Base-by-base conservation (phyloP, 2,888 invertebrate species). In the Endomychus coccineus region DNA sequence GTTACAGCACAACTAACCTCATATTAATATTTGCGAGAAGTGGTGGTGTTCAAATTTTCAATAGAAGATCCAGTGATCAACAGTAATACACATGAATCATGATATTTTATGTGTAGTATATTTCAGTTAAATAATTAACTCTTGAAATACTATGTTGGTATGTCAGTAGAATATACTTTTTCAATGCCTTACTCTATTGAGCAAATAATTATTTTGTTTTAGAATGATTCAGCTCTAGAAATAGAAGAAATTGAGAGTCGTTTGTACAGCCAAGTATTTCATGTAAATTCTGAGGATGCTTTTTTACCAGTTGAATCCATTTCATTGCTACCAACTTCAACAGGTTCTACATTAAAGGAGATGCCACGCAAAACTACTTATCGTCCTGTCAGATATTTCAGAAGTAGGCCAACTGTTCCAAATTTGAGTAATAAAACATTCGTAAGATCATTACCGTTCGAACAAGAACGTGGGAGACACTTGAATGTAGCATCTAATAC, bases 261-360 rank as follows among this genome's bases (percentile, higher is more conserved):
- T 19, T 48, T 64, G 13, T 63, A 64, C 43, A 57, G 61, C 39
- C 61, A 64, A 51, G 50, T 64, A 10, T 54, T 55, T 43, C 61
- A 64, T 49, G 42, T 44, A 16, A 50, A 27, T 17, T 36, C 29
- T 16, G 42, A 44, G 31, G 46, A 46, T 35, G 27, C 17, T 27
- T 21, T 43, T 33, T n/a, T 33, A 12, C 15, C 19, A 32, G 6
- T 10, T 10, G 11, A 10, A 9, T 9, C 27, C 27, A 6, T 10
- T 9, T 25, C 11, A 25, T 7, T 7, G 12, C 6, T 6, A 6
- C 27, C 9, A 12, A 7, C 27, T 6, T n/a, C 21, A 19, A 6
- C 21, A 19, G 6, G 21, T 19, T 19, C n/a, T n/a, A n/a, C n/a
- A n/a, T n/a, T 16, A 7, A 5, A 10, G n/a, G 13, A 4, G 19